Percentiles rank a stretch among this genome's conserved stretches.
Conservation (phyloP, 2,888 invertebrate genomes). For the Phasia obesa region DNA sequence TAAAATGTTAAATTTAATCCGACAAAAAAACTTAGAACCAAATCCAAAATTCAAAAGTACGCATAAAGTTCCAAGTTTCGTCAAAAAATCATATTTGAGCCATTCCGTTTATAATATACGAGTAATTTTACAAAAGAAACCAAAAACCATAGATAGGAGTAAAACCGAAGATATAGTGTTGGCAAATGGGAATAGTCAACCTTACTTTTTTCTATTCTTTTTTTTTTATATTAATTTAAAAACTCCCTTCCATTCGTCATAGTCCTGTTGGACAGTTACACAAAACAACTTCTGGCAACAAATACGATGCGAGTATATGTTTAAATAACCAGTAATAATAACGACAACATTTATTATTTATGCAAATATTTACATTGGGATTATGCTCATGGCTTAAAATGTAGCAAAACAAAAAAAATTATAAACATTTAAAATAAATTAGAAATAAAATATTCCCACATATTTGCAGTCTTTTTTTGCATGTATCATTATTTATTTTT, state of each 20-base stretch:
- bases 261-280: neutral
- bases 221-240: too few relatives aligned
- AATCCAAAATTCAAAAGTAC: too few relatives aligned
- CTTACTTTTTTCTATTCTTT: too few relatives aligned
- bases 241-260: neutral
- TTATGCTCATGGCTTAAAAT: conserved; percentile 46
- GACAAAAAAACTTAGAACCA: too few relatives aligned
- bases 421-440: conserved; percentile 15
- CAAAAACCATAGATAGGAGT: too few relatives aligned
- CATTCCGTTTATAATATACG: too few relatives aligned
- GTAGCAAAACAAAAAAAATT: conserved; percentile 8
- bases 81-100: too few relatives aligned
- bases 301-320: neutral
- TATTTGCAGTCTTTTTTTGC: conserved; percentile 25
- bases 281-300: neutral
- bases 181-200: too few relatives aligned
- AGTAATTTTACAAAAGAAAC: too few relatives aligned
- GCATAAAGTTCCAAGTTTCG: too few relatives aligned
- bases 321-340: conserved; percentile 17
- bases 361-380: conserved; percentile 45
- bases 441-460: conserved; percentile 34
- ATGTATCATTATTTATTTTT: neutral
- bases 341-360: conserved; percentile 51
- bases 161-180: too few relatives aligned
- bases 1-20: too few relatives aligned